Base-by-base conservation (phyloP, 2,888 invertebrate genomes). In the Phragmatobia fuliginosa region DNA sequence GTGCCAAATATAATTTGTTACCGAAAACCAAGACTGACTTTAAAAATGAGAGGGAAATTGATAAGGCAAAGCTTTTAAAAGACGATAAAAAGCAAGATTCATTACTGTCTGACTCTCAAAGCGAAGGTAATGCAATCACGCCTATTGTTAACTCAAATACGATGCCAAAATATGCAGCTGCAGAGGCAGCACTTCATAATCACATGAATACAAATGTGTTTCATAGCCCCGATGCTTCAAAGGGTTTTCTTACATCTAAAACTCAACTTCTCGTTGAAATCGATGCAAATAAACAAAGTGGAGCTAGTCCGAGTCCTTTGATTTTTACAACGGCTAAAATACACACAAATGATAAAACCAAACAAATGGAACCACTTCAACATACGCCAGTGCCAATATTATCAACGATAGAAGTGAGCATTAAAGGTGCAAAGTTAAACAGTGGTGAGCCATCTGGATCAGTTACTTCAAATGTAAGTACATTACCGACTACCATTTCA, bases 251-350 rank as follows among this genome's bases (percentile, higher is more conserved):
- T 2, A 76, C 86, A 62, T 77, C 88, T 14, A 93, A 91, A 87
- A 90, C 78, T 75, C 88, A 91, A 82, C 83, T 92, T 71, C 87
- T 93, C 52, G 89, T 93, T 62, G 92, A 93, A 83, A 90, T 94
- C 68, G 91, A 91, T 71, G 85, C 83, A 64, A 84, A 81, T 73
- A 92, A 90, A 73, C 79, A 85, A 45, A 82, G 81, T 58, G 79
- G 77, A 56, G 90, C 87, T 71, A 90, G 70, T 72, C 85, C 91
- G 31, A 90, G 89, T 77, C 90, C 94, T 33, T 81, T 94, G 73
- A 94, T 95, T 78, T 94, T 95, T 78, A 95, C 94, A 31, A 94
- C 94, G n/a, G 95, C 95, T 11, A 95, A 94, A 89, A 95, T 94
- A 79, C 94, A 94, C 67, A 85, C 89, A 3, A 91, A 93, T 74